Conservation (phyloP, 64 coral and sea anemone genomes). For the Stylophora pistillata region DNA sequence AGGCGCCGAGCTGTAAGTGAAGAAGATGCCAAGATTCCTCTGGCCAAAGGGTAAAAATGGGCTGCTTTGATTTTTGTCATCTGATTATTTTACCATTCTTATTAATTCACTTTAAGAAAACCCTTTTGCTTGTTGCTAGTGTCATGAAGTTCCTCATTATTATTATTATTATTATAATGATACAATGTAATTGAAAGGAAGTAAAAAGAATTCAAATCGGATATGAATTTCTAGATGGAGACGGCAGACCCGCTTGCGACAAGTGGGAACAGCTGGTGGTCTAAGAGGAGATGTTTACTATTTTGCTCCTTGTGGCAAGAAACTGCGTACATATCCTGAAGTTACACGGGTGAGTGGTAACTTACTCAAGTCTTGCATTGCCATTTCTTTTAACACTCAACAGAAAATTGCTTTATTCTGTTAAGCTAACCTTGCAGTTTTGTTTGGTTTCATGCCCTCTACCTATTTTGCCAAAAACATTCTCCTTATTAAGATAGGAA, state of each 20-base stretch:
- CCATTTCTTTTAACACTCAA: not conserved
- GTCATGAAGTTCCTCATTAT: too few relatives aligned
- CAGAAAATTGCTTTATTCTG: not conserved
- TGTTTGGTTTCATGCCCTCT: not conserved
- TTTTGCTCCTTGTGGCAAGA: slow-evolving; percentile 99
- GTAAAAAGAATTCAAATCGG: not conserved
- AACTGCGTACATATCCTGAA: slow-evolving; percentile 96
- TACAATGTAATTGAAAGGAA: too few relatives aligned
- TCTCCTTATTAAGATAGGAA: not conserved
- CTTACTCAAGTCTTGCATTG: not conserved
- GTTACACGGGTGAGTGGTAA: slow-evolving; percentile 77
- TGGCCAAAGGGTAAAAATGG: slow-evolving; percentile 73
- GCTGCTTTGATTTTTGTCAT: not conserved
- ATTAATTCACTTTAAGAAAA: not conserved
- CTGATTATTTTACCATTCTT: not conserved
- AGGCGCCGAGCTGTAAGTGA: slow-evolving; percentile 78
- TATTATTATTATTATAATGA: too few relatives aligned
- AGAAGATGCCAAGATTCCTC: slow-evolving; percentile 78
- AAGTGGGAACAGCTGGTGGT: slow-evolving; percentile 69
- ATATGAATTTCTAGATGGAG: slow-evolving; percentile 66
- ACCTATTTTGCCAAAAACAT: not conserved
- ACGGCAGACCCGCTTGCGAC: slow-evolving; percentile 89
- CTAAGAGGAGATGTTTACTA: slow-evolving; percentile 94
- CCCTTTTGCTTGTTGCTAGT: too few relatives aligned
- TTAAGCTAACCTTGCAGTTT: not conserved